Evolutionary conservation across 2,113 vertebrate species (phyloP).

Genomic region (Perccottus glenii): DNA sequence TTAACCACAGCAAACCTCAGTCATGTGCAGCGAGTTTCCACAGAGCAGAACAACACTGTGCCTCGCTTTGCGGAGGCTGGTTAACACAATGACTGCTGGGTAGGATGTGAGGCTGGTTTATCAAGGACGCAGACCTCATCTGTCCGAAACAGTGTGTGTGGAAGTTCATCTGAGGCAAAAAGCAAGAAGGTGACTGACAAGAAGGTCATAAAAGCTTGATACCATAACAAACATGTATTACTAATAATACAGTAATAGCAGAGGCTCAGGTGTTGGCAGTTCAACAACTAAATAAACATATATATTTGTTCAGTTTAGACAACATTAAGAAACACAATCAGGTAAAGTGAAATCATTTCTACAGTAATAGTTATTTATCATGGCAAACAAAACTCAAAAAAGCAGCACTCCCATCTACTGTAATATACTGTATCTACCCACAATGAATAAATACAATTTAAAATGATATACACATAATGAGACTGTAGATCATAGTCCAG

Average conservation of each 20-base stretch:
- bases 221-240: constrained; percentile 22
- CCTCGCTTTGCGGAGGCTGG: constrained; percentile 10
- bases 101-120: neutral
- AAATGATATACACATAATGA: no score
- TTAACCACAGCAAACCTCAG: constrained; percentile 43
- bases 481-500: neutral
- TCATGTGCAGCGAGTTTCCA: constrained; percentile 19
- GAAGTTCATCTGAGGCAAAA: neutral
- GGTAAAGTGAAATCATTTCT: no score
- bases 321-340: no score
- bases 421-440: no score
- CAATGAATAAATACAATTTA: no score
- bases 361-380: no score
- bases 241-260: neutral
- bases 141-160: neutral
- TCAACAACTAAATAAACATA: no score
- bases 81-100: constrained; percentile 4
- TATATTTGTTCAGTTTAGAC: no score
- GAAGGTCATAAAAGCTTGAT: constrained; percentile 14
- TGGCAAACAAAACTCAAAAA: no score
- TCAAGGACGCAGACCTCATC: constrained; percentile 5
- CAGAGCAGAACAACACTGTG: neutral
- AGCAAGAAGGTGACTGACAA: constrained; percentile 20
- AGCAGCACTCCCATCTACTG: no score
- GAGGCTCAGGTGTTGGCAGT: no score